Base-by-base conservation (phyloP, 2,113 vertebrate species). In the Uropsilus gracilis region DNA sequence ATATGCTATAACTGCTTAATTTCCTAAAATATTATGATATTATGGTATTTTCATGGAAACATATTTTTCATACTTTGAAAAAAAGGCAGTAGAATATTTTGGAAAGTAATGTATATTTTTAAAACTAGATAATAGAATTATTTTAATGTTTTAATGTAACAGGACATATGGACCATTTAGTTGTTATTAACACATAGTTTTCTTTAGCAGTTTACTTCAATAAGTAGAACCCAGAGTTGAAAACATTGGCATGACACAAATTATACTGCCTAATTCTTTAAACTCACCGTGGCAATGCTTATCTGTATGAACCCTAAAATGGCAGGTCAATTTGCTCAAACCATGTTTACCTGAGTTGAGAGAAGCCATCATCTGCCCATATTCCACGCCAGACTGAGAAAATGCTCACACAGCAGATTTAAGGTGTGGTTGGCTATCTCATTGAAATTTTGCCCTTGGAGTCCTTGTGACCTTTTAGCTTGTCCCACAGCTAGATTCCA, bases 401-500 rank as follows among this genome's bases (percentile, higher is more conserved):
- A 94, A 80, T 63, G 17, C 32, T 93, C 55, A n/a, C 10, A 46
- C n/a, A 83, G 48, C 13, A 42, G 1, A 53, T 87, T 53, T 34
- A 26, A 72, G 18, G 20, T 37, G 16, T 64, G 30, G 26, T 44
- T 84, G 46, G 2, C 11, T 89, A 46, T 77, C 42, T 83, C 14
- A 85, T 26, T 84, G 32, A 85, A 88, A 94, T 30, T 73, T 73
- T 13, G 32, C 16, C 59, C 28, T 84, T 44, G 5, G 13, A 53
- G 20, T 22, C 8, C 7, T 57, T 39, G 20, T 77, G 59, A 85
- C 46, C 42, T 95, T 93, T 81, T 76, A 84, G 53, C 20, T 95
- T 89, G 24, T 89, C 93, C 63, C 39, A 18, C 53, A 89, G 61
- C 28, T 90, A 63, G 32, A 96, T 77, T 76, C 72, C 12, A 64